Percentiles rank a stretch among this genome's conserved stretches.
phyloP scores from a whole-genome alignment of 2,888 invertebrate species.

The Leptinotarsa haldemani region DNA sequence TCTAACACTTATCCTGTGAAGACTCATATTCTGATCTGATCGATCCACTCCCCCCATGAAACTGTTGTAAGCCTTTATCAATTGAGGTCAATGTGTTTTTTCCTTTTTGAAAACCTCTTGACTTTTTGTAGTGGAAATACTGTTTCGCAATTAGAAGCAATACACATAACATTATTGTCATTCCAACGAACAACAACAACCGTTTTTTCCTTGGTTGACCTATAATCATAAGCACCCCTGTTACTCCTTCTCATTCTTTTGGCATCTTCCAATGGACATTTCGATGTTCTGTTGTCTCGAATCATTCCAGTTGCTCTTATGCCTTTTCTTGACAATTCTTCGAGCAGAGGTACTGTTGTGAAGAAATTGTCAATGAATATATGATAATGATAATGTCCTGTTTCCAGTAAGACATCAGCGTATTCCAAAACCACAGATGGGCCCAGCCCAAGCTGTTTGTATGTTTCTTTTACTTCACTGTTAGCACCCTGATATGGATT shows the following conservation, averaged over 20 bases:
- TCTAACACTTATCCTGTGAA: conserved; percentile 36
- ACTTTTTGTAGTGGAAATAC: conserved; percentile 14
- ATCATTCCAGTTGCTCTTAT: conserved; percentile 34
- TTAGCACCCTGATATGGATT: conserved; percentile 53
- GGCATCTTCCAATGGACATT: conserved; percentile 21
- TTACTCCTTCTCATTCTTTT: neutral
- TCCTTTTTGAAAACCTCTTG: neutral
- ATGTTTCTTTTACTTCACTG: conserved; percentile 31
- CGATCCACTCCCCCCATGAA: too few relatives aligned
- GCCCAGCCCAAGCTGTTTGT: conserved; percentile 43
- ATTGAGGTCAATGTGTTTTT: neutral
- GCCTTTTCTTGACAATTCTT: conserved; percentile 28
- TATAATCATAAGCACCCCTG: neutral
- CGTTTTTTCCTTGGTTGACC: neutral
- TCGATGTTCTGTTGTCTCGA: conserved; percentile 30
- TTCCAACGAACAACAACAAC: conserved; percentile 30
- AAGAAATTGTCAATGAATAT: conserved; percentile 40
- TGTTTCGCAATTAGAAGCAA: conserved; percentile 24
- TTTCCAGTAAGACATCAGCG: conserved; percentile 28
- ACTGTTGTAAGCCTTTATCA: neutral
- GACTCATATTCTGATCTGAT: conserved; percentile 49
- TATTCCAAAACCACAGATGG: conserved; percentile 42
- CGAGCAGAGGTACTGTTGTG: conserved; percentile 29
- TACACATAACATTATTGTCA: conserved; percentile 31
- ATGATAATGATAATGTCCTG: conserved; percentile 22